Evolutionary conservation across 1,140 invertebrate species (phyloP).

Genomic region (Philotrypesis tridentata): DNA sequence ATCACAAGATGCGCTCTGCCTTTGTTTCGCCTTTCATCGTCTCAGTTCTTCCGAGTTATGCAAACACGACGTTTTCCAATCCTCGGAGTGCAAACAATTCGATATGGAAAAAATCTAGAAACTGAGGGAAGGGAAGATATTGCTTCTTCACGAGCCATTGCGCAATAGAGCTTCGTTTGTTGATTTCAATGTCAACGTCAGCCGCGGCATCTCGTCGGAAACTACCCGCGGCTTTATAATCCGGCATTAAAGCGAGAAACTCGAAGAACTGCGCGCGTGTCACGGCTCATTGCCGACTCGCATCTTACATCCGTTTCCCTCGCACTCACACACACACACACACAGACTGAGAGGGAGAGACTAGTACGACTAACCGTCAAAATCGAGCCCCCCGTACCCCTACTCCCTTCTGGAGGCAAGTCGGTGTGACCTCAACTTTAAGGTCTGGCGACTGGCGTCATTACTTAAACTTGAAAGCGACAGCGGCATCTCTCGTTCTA

Average conservation of each 20-base stretch:
- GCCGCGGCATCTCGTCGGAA: background rate
- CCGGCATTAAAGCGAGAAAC: background rate
- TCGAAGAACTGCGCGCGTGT: background rate
- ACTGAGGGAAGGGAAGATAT: no score
- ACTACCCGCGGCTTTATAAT: background rate
- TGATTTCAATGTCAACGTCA: no score
- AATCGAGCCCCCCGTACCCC: background rate
- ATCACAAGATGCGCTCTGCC: background rate
- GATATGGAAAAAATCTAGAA: no score
- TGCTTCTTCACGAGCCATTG: no score
- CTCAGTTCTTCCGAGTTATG: no score
- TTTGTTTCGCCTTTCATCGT: no score
- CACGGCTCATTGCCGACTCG: background rate
- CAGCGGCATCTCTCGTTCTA: background rate
- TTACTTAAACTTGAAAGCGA: conserved; percentile 37
- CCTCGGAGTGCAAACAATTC: no score
- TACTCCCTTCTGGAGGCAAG: background rate
- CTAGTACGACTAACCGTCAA: background rate
- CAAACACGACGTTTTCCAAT: no score
- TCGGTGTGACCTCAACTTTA: background rate
- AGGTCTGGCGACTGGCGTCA: background rate
- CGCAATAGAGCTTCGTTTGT: no score
- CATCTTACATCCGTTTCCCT: background rate
- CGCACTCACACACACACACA: no score
- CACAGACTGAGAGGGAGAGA: no score